These are phyloP conservation scores for Myoxocephalus aenaeus DNA, from an alignment of 2,797 vertebrate genomes.

Conservation along the genomic window DNA sequence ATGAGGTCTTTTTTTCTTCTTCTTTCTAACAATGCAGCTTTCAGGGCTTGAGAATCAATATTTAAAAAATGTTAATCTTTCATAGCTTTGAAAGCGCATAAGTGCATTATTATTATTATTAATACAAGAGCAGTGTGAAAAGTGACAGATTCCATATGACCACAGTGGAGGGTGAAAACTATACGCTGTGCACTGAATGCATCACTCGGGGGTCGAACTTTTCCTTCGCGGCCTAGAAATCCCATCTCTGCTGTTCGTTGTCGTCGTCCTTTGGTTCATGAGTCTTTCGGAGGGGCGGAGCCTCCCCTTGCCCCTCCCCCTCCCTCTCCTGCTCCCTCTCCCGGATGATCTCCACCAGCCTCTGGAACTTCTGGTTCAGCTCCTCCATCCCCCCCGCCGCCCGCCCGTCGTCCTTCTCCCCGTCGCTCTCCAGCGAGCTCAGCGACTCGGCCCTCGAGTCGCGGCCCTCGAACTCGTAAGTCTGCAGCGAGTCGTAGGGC, in stretches of 20 bases:
- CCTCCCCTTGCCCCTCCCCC: not conserved
- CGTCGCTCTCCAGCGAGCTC: slow-evolving; percentile 88
- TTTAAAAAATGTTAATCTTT: slow-evolving; percentile 81
- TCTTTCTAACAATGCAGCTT: slow-evolving; percentile 79
- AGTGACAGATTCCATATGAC: slow-evolving; percentile 73
- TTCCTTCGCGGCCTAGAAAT: slow-evolving; percentile 67
- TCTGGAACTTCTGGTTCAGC: not conserved
- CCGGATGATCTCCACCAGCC: not conserved
- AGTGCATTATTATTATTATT: slow-evolving; percentile 83
- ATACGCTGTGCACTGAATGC: slow-evolving; percentile 60
- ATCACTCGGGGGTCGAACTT: slow-evolving; percentile 1
- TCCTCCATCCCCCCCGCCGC: not conserved
- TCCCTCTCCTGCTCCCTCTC: slow-evolving; percentile 16
- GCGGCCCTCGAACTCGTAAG: slow-evolving; percentile 91
- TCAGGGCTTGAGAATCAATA: slow-evolving; percentile 81
- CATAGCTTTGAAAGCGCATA: slow-evolving; percentile 73
- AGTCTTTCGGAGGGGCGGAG: slow-evolving; percentile 24
- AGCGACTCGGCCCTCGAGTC: slow-evolving; percentile 90
- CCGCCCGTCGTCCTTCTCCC: slow-evolving; percentile 78
- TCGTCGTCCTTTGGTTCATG: slow-evolving; percentile 55
- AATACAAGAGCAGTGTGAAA: slow-evolving; percentile 70
- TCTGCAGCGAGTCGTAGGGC: slow-evolving; percentile 93
- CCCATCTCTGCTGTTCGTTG: slow-evolving; percentile 69
- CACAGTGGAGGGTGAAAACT: slow-evolving; percentile 66
- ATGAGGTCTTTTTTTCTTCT: slow-evolving; percentile 75